phyloP scores from a whole-genome alignment of 2,888 invertebrate species.

The Dicranocentrus wangi region DNA sequence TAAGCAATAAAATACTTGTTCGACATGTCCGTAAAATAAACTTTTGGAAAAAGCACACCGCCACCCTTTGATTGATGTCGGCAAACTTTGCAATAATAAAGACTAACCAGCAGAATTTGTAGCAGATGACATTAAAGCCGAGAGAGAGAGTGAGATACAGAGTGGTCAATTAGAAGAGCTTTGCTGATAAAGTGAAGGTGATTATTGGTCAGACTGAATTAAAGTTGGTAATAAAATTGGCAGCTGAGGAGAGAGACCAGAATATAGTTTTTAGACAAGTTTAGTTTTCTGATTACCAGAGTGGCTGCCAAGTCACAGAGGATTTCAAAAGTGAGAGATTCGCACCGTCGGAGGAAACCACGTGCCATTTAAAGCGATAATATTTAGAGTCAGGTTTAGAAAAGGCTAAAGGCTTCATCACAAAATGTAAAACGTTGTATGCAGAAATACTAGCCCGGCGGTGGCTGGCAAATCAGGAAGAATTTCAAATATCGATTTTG shows the following conservation, averaged over 20 bases:
- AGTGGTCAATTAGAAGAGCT: conserved; percentile 37
- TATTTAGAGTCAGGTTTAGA: too few relatives aligned
- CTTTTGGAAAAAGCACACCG: conserved; percentile 6
- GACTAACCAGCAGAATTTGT: conserved; percentile 14
- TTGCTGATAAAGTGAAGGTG: conserved; percentile 13
- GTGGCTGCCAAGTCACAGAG: too few relatives aligned
- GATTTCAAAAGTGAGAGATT: too few relatives aligned
- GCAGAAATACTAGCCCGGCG: too few relatives aligned
- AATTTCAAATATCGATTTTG: too few relatives aligned
- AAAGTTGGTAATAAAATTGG: background rate
- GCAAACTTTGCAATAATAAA: conserved; percentile 46
- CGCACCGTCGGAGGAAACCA: too few relatives aligned
- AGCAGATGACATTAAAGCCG: conserved; percentile 16
- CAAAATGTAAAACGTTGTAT: too few relatives aligned
- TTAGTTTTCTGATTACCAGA: too few relatives aligned
- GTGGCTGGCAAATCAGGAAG: too few relatives aligned
- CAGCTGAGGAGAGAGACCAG: background rate
- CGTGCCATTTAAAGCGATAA: too few relatives aligned
- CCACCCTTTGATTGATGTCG: conserved; percentile 55
- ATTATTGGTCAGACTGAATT: conserved; percentile 23
- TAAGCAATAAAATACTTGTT: conserved; percentile 55
- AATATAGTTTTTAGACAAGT: background rate
- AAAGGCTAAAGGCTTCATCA: too few relatives aligned
- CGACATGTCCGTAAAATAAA: conserved; percentile 27
- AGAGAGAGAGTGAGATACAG: conserved; percentile 17